A percentile compares a stretch with the other conserved stretches of the same genome.
Evolutionary conservation across 2,888 invertebrate species (phyloP).

Genomic region (Dynastes hyllus): DNA sequence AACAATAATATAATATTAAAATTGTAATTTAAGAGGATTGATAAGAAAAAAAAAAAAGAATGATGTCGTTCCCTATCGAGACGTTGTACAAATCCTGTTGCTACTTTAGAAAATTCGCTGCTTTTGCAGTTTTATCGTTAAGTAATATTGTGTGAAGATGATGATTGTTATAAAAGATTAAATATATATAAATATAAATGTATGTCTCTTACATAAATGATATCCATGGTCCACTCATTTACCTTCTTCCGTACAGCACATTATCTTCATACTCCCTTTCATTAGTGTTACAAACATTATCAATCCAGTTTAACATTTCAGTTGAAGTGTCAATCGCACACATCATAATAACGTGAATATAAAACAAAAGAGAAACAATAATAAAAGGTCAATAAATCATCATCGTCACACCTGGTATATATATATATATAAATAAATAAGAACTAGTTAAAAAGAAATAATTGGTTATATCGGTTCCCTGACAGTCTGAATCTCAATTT

Average conservation of each 20-base stretch:
- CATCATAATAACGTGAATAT: slow-evolving; percentile 48
- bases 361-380: slow-evolving; percentile 29
- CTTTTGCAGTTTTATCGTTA: slow-evolving; percentile 60
- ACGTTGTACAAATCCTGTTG: slow-evolving; percentile 70
- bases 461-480: slow-evolving; percentile 57
- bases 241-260: neutral
- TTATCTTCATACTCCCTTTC: slow-evolving; percentile 12
- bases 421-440: slow-evolving; percentile 36
- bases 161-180: slow-evolving; percentile 37
- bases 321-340: slow-evolving; percentile 13
- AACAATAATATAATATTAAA: slow-evolving; percentile 51
- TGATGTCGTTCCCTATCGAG: slow-evolving; percentile 69
- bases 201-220: slow-evolving; percentile 9
- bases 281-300: slow-evolving; percentile 9
- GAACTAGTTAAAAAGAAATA: slow-evolving; percentile 47
- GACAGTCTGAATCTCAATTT: slow-evolving; percentile 62
- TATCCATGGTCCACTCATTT: slow-evolving; percentile 10
- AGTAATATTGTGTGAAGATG: slow-evolving; percentile 53
- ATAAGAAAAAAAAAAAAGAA: slow-evolving; percentile 53
- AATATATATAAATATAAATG: slow-evolving; percentile 42
- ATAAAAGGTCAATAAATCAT: slow-evolving; percentile 40
- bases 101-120: slow-evolving; percentile 67
- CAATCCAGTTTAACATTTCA: slow-evolving; percentile 1
- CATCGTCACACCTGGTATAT: slow-evolving; percentile 41
- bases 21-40: slow-evolving; percentile 48